Percentiles rank a stretch among this genome's conserved stretches.
Evolutionary conservation across 2,797 vertebrate genomes (phyloP).

Genomic region (Enteromius radiatus): DNA sequence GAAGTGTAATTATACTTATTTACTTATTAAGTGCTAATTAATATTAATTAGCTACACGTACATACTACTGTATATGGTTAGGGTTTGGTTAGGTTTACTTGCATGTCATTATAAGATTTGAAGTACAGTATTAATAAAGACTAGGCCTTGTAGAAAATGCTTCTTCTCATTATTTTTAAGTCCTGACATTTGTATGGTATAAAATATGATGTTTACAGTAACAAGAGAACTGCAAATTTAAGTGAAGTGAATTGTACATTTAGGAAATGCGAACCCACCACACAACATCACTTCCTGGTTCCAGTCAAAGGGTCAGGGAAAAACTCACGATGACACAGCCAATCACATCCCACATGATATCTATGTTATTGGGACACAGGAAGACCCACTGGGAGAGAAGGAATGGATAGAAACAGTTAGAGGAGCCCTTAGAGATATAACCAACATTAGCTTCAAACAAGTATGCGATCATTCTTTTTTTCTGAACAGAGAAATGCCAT

Average conservation of each 20-base stretch:
- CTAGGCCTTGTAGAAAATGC: not conserved
- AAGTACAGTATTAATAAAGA: not conserved
- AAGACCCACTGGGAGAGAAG: slow-evolving; percentile 91
- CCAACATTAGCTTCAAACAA: slow-evolving; percentile 93
- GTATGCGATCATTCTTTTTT: slow-evolving; percentile 66
- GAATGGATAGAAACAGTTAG: slow-evolving; percentile 91
- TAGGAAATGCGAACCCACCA: slow-evolving; percentile 90
- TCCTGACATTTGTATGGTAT: not conserved
- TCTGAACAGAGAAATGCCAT: not conserved
- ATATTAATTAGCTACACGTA: too few species aligned
- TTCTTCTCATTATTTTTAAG: not conserved
- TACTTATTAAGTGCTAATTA: too few species aligned
- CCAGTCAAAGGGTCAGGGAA: slow-evolving; percentile 95
- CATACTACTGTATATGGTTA: too few species aligned
- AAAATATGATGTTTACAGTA: not conserved
- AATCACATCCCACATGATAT: slow-evolving; percentile 96
- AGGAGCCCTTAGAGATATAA: slow-evolving; percentile 87
- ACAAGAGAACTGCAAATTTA: not conserved
- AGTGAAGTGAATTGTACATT: slow-evolving; percentile 60
- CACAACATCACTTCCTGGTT: slow-evolving; percentile 94
- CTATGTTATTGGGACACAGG: slow-evolving; percentile 96
- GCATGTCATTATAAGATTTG: not conserved
- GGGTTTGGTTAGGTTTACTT: too few species aligned
- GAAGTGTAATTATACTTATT: too few species aligned
- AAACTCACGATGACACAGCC: slow-evolving; percentile 92